These are phyloP conservation scores for Petrocephalus schoutedeni DNA, from an alignment of 2,797 vertebrate species.

Conservation along the genomic window DNA sequence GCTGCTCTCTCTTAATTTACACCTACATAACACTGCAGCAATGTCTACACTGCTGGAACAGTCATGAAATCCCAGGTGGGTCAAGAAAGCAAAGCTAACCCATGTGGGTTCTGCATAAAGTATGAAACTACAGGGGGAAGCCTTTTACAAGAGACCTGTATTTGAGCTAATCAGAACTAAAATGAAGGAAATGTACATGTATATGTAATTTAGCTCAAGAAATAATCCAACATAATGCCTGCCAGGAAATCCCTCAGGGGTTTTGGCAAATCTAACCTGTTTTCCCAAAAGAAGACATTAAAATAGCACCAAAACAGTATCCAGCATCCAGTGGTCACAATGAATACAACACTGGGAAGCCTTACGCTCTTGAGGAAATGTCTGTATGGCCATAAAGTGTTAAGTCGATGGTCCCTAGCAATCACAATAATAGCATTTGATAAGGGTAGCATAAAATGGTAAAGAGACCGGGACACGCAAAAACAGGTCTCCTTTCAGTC, in stretches of 20 bases:
- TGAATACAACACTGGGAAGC: too few relatives aligned
- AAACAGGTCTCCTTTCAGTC: background rate
- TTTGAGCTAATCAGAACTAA: background rate
- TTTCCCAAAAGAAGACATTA: background rate
- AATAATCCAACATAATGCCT: background rate
- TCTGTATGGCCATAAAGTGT: too few relatives aligned
- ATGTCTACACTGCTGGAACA: background rate
- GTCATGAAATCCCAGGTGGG: background rate
- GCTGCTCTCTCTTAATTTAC: background rate
- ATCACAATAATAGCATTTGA: background rate
- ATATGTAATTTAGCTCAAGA: background rate
- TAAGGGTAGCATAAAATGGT: background rate
- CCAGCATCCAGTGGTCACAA: background rate
- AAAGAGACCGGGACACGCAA: background rate
- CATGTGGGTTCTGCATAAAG: background rate
- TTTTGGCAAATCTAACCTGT: background rate
- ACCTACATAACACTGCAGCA: background rate
- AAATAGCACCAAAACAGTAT: background rate
- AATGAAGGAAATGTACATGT: background rate
- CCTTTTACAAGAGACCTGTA: background rate
- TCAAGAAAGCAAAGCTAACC: background rate
- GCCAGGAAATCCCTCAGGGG: background rate
- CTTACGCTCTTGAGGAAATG: too few relatives aligned
- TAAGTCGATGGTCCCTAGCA: background rate
- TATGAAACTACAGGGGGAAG: background rate